These are phyloP conservation scores for Euzetes globulus DNA, from an alignment of 2,888 invertebrate genomes.

Conservation along the genomic window DNA sequence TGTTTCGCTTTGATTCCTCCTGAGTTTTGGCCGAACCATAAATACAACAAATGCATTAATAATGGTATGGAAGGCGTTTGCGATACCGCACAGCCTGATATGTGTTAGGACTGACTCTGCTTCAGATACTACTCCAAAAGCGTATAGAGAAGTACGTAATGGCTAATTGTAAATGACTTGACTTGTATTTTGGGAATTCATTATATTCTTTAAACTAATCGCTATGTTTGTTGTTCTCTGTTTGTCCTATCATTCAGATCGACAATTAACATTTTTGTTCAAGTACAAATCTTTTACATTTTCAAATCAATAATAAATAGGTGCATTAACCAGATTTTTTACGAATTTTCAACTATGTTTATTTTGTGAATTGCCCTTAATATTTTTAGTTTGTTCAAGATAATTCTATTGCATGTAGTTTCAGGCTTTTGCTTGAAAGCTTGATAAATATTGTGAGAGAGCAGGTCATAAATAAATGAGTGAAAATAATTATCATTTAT, in stretches of 20 bases:
- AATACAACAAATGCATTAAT: slow-evolving; percentile 9
- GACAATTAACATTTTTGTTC: neutral
- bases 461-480: too few relatives aligned
- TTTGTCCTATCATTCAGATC: neutral
- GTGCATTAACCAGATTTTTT: too few relatives aligned
- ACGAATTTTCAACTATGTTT: too few relatives aligned
- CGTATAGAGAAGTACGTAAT: neutral
- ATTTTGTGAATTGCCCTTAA: too few relatives aligned
- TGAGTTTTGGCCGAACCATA: slow-evolving; percentile 8
- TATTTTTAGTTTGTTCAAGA: too few relatives aligned
- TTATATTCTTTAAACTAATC: neutral
- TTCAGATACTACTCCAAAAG: neutral
- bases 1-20: neutral
- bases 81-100: neutral
- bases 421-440: too few relatives aligned
- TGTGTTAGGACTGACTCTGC: neutral
- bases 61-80: neutral
- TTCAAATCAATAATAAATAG: too few relatives aligned
- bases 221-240: neutral
- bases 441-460: too few relatives aligned
- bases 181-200: neutral
- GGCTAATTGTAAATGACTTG: neutral
- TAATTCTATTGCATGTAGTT: too few relatives aligned
- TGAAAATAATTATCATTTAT: too few relatives aligned
- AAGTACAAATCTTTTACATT: neutral